Evolutionary conservation across 2,113 vertebrate species (phyloP).

Genomic region (Nansenia antarctica): DNA sequence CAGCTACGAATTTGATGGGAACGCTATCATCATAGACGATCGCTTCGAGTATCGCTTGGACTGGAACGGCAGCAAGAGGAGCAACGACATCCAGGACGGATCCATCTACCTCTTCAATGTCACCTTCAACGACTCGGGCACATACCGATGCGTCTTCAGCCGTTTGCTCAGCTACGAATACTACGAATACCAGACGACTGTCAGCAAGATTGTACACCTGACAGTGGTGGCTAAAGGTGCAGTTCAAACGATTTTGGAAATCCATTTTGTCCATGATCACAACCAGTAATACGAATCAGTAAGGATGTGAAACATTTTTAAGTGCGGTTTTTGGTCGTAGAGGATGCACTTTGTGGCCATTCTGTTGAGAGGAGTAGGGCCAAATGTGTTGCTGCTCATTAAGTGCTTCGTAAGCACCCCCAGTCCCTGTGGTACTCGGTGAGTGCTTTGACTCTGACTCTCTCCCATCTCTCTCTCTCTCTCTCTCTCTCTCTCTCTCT

Average conservation of each 20-base stretch:
- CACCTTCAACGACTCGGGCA: constrained; percentile 83
- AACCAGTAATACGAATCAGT: too few relatives aligned
- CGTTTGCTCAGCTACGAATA: constrained; percentile 76
- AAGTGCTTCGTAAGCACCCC: not conserved
- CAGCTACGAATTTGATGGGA: constrained; percentile 65
- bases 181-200: constrained; percentile 69
- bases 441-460: constrained; percentile 1
- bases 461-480: not conserved
- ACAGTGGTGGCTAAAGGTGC: constrained; percentile 84
- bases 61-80: constrained; percentile 84
- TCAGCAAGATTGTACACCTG: constrained; percentile 80
- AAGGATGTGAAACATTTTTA: too few relatives aligned
- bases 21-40: constrained; percentile 57
- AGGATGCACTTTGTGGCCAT: too few relatives aligned
- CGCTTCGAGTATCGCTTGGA: constrained; percentile 75
- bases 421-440: not conserved
- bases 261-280: not conserved
- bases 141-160: constrained; percentile 82
- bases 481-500: not conserved
- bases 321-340: too few relatives aligned
- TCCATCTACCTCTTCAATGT: constrained; percentile 86
- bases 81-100: constrained; percentile 84
- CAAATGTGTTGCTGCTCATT: not conserved
- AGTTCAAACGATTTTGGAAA: not conserved
- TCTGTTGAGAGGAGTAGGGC: too few relatives aligned